Evolutionary conservation across 30 jellyfish, hydroid and myxozoan species (phyloP).

Genomic region (Aurelia sp.): DNA sequence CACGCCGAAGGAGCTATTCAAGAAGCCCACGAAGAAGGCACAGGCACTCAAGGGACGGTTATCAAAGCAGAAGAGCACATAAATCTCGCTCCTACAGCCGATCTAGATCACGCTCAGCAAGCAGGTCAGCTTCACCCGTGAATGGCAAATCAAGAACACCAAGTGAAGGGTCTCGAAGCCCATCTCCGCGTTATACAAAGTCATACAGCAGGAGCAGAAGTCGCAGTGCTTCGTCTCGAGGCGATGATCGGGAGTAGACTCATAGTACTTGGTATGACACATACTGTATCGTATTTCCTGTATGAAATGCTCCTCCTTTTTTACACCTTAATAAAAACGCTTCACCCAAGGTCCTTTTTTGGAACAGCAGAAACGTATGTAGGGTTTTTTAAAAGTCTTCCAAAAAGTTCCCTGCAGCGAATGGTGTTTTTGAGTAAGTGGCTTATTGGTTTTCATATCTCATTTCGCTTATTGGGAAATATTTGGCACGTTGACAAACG

Average conservation of each 20-base stretch:
- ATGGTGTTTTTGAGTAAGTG: too few species aligned
- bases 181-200: conserved; percentile 35
- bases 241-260: conserved; percentile 11
- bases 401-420: too few species aligned
- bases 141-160: conserved; percentile 42
- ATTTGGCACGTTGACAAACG: too few species aligned
- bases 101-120: conserved; percentile 51
- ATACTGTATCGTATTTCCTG: too few species aligned
- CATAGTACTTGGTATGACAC: too few species aligned
- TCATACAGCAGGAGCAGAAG: conserved; percentile 53
- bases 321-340: too few species aligned
- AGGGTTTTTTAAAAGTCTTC: too few species aligned
- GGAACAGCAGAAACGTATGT: too few species aligned
- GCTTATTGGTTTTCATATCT: too few species aligned
- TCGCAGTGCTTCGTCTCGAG: conserved; percentile 25
- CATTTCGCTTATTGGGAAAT: too few species aligned
- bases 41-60: conserved; percentile 5
- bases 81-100: conserved; percentile 47
- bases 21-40: conserved; percentile 60
- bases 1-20: conserved; percentile 64
- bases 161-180: conserved; percentile 34
- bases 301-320: too few species aligned
- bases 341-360: too few species aligned
- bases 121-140: conserved; percentile 27
- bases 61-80: conserved; percentile 5